Conservation (phyloP, 1,140 invertebrate genomes). For the Megalonaias nervosa region DNA sequence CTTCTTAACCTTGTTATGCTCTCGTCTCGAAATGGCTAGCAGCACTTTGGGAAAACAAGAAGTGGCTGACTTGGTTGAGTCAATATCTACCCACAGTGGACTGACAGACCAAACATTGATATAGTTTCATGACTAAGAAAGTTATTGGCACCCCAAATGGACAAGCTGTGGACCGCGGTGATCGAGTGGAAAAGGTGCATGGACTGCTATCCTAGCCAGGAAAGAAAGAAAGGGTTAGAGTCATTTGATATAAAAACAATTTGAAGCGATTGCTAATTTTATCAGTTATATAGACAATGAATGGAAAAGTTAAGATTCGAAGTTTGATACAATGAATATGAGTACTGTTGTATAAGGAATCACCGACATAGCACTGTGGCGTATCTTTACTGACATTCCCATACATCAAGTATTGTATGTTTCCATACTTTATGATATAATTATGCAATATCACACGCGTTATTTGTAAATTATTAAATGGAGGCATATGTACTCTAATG, state of each 20-base stretch:
- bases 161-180: slow-evolving; percentile 64
- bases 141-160: slow-evolving; percentile 94
- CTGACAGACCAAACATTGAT: slow-evolving; percentile 92
- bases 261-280: not conserved
- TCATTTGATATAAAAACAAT: not conserved
- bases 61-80: slow-evolving; percentile 82
- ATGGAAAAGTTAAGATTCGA: not conserved
- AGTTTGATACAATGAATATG: no score
- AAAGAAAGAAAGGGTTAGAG: slow-evolving; percentile 21
- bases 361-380: no score
- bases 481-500: no score
- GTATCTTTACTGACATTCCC: no score
- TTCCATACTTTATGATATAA: no score
- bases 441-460: no score
- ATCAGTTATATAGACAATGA: not conserved
- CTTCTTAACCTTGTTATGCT: slow-evolving; percentile 75
- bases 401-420: no score
- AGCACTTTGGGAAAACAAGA: slow-evolving; percentile 55
- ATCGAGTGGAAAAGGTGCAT: slow-evolving; percentile 63
- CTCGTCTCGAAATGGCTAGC: slow-evolving; percentile 94
- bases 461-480: no score
- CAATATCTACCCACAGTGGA: slow-evolving; percentile 94
- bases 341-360: no score
- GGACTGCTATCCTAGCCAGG: slow-evolving; percentile 16
- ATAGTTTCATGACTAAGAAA: slow-evolving; percentile 91